phyloP scores from a whole-genome alignment of 2,113 vertebrate species.

The Daphoenositta chrysoptera region DNA sequence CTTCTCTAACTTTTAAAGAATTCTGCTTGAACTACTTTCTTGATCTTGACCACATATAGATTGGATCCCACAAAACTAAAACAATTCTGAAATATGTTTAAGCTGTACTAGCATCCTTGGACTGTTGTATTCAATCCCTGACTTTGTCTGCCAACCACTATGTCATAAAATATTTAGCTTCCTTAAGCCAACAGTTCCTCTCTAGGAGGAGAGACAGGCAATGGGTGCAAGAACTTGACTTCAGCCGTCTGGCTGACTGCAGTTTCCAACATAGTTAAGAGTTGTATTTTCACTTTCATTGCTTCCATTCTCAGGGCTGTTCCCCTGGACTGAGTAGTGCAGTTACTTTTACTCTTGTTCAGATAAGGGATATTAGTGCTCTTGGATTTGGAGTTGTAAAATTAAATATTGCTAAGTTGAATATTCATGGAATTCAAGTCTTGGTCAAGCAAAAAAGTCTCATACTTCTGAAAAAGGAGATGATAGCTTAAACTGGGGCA shows the following conservation, averaged over 20 bases:
- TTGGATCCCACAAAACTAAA: background rate
- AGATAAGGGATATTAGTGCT: background rate
- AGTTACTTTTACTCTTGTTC: background rate
- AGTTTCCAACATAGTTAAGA: background rate
- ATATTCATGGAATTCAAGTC: background rate
- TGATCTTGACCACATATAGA: background rate
- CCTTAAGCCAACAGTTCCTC: background rate
- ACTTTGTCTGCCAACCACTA: background rate
- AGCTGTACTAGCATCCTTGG: background rate
- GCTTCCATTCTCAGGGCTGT: too few species aligned
- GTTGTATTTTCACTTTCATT: background rate
- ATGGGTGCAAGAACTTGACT: background rate
- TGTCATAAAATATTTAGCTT: background rate
- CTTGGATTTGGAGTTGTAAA: background rate
- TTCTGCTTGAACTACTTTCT: background rate
- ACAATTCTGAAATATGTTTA: background rate
- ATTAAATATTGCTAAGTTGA: background rate
- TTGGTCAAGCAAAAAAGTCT: background rate
- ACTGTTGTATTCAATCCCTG: background rate
- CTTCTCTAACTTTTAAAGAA: background rate
- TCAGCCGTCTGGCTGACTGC: background rate
- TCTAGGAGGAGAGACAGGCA: background rate
- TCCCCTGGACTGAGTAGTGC: rapidly evolving
- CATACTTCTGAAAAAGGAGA: background rate
- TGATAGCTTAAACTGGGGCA: background rate